phyloP scores from a whole-genome alignment of 2,888 invertebrate genomes.

The Ormyrus labotus region DNA sequence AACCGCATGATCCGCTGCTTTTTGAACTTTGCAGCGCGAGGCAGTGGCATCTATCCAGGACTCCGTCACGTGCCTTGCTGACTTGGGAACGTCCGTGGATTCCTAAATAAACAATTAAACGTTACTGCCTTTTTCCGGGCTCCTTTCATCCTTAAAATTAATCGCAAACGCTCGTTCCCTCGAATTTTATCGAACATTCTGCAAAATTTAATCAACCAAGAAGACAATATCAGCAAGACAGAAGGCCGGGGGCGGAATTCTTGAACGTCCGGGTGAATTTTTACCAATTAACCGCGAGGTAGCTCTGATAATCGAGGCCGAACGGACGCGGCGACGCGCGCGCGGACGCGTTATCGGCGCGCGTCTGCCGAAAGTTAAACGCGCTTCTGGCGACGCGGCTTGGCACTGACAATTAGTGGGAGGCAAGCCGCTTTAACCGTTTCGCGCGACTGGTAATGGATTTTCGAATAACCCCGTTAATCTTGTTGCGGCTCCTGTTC shows the following conservation, averaged over 20 bases:
- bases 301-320: neutral
- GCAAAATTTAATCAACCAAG: too few relatives aligned
- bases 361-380: conserved; percentile 42
- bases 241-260: neutral
- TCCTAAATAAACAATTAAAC: conserved; percentile 62
- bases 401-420: conserved; percentile 50
- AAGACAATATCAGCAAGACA: too few relatives aligned
- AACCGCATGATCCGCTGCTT: conserved; percentile 64
- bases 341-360: conserved; percentile 37
- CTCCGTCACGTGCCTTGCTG: conserved; percentile 67
- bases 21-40: conserved; percentile 56
- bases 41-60: conserved; percentile 67
- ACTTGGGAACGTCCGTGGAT: conserved; percentile 61
- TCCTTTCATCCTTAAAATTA: too few relatives aligned
- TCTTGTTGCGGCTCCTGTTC: conserved; percentile 23
- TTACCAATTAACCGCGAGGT: neutral
- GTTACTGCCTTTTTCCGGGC: neutral
- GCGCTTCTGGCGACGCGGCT: neutral
- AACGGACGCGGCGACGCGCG: neutral
- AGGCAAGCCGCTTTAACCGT: conserved; percentile 50
- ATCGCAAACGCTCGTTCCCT: too few relatives aligned
- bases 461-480: conserved; percentile 55
- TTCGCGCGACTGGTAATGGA: conserved; percentile 50
- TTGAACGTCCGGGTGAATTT: neutral
- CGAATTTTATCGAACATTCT: too few relatives aligned